Base-by-base conservation (phyloP, 2,797 vertebrate genomes). In the Silurus aristotelis region DNA sequence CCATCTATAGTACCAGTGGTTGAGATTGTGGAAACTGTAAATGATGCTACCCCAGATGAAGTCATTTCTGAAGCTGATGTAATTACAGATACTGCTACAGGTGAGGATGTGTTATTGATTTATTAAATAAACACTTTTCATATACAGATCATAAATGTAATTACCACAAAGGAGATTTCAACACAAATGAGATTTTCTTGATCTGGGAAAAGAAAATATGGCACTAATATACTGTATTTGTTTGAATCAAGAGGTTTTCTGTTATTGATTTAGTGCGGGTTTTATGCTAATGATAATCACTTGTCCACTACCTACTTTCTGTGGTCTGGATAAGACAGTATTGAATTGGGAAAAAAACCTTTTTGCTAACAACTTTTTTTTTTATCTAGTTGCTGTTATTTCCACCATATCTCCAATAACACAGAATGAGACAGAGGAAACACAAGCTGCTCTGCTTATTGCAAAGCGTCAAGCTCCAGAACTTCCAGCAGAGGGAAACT, bases 401-500 rank as follows among this genome's bases (percentile, higher is more conserved):
- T 60, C 83, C 61, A 85, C 80, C 9, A n/a, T 68, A 80, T 88
- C 82, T 55, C 89, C 89, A 3, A 52, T 31, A 48, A 85, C 89
- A 38, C 87, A 86, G 0, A 84, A 19, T 48, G 91, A 85, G 17
- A 89, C 90, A 67, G 93, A 91, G 75, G 86, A 92, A 66, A 89
- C 92, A 3, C 92, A 93, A 43, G 93, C 92, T 75, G 87, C 92
- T 0, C 87, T 97, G 9, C 87, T 94, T 13, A 88, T 98, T 90
- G 96, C 93, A 66, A 98, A 98, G 90, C 95, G 97, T 84, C 97
- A 98, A 88, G 97, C 93, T 0, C 92, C 95, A 6, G 94, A 95
- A 85, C 87, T 94, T 55, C 88, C 91, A 12, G 48, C 86, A 12
- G 83, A 90, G 1, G 88, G 89, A 20, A 94, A 94, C 89, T 99